Conservation (phyloP, 2,797 vertebrate species). For the Chanos chanos region DNA sequence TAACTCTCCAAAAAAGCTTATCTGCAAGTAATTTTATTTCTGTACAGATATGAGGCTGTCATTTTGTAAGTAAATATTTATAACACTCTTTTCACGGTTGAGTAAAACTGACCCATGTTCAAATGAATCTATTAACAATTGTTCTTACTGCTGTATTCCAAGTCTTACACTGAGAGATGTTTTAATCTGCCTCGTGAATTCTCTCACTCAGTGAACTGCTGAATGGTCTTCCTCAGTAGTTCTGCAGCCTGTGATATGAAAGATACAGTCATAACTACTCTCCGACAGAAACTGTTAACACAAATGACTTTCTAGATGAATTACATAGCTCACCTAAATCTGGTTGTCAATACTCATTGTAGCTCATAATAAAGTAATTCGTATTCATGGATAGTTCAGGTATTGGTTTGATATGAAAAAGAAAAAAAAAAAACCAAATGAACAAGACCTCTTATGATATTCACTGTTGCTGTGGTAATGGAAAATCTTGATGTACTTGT, state of each 20-base stretch:
- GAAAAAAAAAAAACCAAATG: slow-evolving; percentile 64
- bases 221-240: too few species aligned
- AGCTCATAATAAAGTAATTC: slow-evolving; percentile 66
- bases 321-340: slow-evolving; percentile 61
- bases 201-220: too few species aligned
- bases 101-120: too few species aligned
- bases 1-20: too few species aligned
- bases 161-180: too few species aligned
- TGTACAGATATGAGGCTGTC: too few species aligned
- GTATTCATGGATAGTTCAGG: slow-evolving; percentile 65
- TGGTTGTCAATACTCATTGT: slow-evolving; percentile 69
- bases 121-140: too few species aligned
- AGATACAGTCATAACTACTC: slow-evolving; percentile 64
- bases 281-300: slow-evolving; percentile 68
- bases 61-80: too few species aligned
- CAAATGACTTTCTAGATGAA: slow-evolving; percentile 72
- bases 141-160: too few species aligned
- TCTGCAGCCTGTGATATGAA: slow-evolving; percentile 66
- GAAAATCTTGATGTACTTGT: slow-evolving; percentile 66
- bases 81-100: too few species aligned
- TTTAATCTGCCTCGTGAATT: too few species aligned
- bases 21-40: too few species aligned
- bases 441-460: slow-evolving; percentile 58
- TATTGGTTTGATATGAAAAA: slow-evolving; percentile 75
- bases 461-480: slow-evolving; percentile 62